These are phyloP conservation scores for Pholis gunnellus DNA, from an alignment of 2,113 vertebrate species.

Conservation along the genomic window DNA sequence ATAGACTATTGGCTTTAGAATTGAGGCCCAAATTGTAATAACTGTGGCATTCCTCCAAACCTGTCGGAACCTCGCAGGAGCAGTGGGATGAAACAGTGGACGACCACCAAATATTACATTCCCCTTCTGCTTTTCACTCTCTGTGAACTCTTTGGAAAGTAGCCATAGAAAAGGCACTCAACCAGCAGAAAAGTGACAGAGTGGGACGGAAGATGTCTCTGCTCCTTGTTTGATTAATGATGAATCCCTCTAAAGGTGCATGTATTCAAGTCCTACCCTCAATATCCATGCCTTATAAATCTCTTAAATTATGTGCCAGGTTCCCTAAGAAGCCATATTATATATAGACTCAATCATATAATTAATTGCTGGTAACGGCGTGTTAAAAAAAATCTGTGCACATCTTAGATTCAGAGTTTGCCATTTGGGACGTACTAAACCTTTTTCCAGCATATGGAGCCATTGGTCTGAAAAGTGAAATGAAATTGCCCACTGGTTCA, in stretches of 20 bases:
- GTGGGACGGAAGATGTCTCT: constrained; percentile 28
- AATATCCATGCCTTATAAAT: constrained; percentile 39
- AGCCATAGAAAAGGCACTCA: constrained; percentile 50
- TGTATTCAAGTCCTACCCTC: constrained; percentile 34
- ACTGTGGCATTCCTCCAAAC: constrained; percentile 62
- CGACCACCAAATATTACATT: constrained; percentile 49
- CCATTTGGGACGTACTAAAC: constrained; percentile 7
- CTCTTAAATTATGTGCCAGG: constrained; percentile 23
- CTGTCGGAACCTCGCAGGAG: constrained; percentile 38
- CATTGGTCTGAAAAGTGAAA: constrained; percentile 17
- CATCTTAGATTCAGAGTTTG: constrained; percentile 29
- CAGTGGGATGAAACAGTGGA: constrained; percentile 48
- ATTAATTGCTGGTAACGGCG: constrained; percentile 38
- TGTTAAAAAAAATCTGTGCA: constrained; percentile 26
- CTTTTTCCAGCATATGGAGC: constrained; percentile 22
- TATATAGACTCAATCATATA: constrained; percentile 8
- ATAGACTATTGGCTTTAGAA: constrained; percentile 4
- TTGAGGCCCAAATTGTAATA: constrained; percentile 30
- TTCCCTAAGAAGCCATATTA: constrained; percentile 38
- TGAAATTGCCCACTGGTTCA: background rate
- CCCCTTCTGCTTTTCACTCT: constrained; percentile 25
- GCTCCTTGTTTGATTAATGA: constrained; percentile 62
- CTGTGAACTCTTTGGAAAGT: constrained; percentile 50
- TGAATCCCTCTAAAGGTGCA: constrained; percentile 26
- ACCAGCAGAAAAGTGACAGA: constrained; percentile 44